Percentiles rank a stretch among this genome's conserved stretches.
Conservation (phyloP, 1,140 invertebrate genomes). For the Calycopis cecrops region DNA sequence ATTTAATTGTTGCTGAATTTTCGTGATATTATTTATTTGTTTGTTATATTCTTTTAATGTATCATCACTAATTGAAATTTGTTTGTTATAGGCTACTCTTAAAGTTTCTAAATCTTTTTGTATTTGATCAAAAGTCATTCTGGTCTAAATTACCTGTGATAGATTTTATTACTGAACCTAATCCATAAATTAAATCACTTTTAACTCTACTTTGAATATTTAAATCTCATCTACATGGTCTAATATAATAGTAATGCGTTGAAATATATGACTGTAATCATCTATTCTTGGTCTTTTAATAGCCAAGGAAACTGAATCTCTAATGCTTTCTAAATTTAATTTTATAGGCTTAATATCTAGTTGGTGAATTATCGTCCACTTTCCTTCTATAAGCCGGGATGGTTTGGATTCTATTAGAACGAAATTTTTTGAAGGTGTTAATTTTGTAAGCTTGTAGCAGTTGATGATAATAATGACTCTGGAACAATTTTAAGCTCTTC, state of each 20-base stretch:
- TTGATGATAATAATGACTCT: slow-evolving; percentile 14
- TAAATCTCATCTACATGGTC: slow-evolving; percentile 26
- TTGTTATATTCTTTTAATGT: slow-evolving; percentile 28
- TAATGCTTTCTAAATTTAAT: slow-evolving; percentile 14
- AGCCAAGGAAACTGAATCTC: neutral
- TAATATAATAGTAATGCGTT: slow-evolving; percentile 24
- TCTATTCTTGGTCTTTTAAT: neutral
- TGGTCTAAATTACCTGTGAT: slow-evolving; percentile 38
- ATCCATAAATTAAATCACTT: slow-evolving; percentile 35
- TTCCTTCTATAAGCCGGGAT: slow-evolving; percentile 19
- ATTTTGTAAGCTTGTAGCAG: slow-evolving; percentile 17
- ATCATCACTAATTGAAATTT: slow-evolving; percentile 25
- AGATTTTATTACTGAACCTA: slow-evolving; percentile 34
- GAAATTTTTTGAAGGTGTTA: slow-evolving; percentile 17
- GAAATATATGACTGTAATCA: slow-evolving; percentile 21
- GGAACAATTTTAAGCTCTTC: slow-evolving; percentile 22
- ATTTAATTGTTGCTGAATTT: slow-evolving; percentile 15
- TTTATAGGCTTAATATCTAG: slow-evolving; percentile 25
- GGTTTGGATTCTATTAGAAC: slow-evolving; percentile 17
- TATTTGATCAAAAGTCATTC: slow-evolving; percentile 31
- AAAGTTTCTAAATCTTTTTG: slow-evolving; percentile 26
- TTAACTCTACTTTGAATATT: slow-evolving; percentile 28
- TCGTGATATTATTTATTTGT: slow-evolving; percentile 23
- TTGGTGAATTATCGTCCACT: slow-evolving; percentile 19
- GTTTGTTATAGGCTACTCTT: slow-evolving; percentile 27